Conservation (phyloP, 2,797 vertebrate species). For the Pseudochirops cupreus region DNA sequence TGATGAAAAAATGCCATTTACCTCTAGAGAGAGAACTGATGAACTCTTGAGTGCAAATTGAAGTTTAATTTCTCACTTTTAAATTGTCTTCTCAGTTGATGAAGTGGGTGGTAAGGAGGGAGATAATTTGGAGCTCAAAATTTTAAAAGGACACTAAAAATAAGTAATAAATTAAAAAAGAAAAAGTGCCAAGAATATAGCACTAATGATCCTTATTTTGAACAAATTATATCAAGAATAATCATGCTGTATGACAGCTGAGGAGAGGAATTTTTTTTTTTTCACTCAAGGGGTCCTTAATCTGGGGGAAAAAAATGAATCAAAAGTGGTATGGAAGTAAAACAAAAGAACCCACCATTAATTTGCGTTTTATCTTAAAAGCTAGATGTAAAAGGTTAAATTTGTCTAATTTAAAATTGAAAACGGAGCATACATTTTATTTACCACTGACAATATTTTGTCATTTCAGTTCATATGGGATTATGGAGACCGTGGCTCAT, state of each 20-base stretch:
- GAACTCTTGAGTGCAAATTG: no score
- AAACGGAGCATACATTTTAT: not conserved
- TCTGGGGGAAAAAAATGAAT: not conserved
- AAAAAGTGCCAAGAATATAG: not conserved
- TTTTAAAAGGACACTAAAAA: constrained; percentile 34
- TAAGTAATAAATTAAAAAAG: not conserved
- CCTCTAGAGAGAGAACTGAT: no score
- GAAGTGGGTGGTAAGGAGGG: not conserved
- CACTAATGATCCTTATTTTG: not conserved
- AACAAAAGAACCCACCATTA: not conserved
- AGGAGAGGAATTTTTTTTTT: not conserved
- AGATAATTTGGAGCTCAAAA: constrained; percentile 22
- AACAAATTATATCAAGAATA: not conserved
- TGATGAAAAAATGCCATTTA: no score
- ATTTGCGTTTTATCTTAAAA: not conserved
- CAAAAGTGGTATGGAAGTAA: not conserved
- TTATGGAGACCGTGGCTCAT: not conserved
- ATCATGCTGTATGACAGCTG: not conserved
- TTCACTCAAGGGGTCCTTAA: no score
- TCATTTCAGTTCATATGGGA: not conserved
- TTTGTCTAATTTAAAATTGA: not conserved
- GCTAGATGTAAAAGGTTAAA: not conserved
- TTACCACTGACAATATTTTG: not conserved
- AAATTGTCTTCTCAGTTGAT: not conserved
- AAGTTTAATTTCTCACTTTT: no score